Conservation (phyloP, 2,113 vertebrate genomes). For the Dipodomys spectabilis region DNA sequence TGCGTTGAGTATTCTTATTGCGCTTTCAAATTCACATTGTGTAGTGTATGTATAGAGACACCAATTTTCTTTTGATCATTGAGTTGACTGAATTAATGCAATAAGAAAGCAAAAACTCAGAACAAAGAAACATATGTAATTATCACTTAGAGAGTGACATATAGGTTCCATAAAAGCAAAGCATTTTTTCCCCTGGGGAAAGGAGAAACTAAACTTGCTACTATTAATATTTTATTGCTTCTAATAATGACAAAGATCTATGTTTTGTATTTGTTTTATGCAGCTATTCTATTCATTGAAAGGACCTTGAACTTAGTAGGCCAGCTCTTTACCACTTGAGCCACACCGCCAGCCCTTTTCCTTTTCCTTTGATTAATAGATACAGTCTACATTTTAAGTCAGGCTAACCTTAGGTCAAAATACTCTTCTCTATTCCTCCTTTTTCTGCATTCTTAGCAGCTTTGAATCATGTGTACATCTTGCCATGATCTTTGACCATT, state of each 20-base stretch:
- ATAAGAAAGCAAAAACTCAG: background rate
- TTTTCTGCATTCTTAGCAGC: background rate
- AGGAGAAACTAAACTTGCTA: background rate
- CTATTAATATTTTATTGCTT: background rate
- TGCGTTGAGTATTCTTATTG: background rate
- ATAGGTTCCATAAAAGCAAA: background rate
- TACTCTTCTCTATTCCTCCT: background rate
- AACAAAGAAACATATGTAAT: background rate
- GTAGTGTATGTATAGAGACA: background rate
- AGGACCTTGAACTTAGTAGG: too few species aligned
- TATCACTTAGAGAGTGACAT: background rate
- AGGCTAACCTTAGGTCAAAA: too few species aligned
- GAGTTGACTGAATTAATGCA: background rate
- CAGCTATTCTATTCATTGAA: background rate
- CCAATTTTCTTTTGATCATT: slow-evolving; percentile 13
- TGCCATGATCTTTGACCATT: background rate
- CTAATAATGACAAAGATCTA: background rate
- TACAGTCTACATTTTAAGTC: too few species aligned
- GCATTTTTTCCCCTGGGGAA: background rate
- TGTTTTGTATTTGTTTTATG: background rate
- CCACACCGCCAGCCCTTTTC: too few species aligned
- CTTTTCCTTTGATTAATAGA: too few species aligned
- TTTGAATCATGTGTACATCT: background rate
- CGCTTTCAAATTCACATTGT: slow-evolving; percentile 6
- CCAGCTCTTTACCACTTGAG: too few species aligned